A percentile compares a stretch with the other conserved stretches of the same genome.
phyloP scores from a whole-genome alignment of 2,797 vertebrate species.

The Oophaga sylvatica region DNA sequence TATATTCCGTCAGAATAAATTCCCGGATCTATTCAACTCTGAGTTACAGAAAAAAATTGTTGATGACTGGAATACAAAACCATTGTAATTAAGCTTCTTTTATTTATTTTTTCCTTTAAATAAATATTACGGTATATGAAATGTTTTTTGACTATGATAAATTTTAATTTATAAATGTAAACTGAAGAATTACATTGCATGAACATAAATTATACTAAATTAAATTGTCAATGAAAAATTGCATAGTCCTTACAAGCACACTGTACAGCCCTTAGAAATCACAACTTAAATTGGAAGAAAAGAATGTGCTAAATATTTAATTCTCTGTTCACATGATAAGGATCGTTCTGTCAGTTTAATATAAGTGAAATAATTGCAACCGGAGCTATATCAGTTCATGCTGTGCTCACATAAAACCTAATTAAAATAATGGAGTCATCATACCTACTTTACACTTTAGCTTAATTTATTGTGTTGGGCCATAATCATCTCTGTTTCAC shows the following conservation, averaged over 20 bases:
- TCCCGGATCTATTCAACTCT: too few species aligned
- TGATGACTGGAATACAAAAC: too few species aligned
- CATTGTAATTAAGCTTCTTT: too few species aligned
- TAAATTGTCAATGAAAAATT: not conserved
- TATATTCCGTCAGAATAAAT: too few species aligned
- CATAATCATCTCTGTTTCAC: constrained; percentile 97
- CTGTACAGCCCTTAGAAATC: not conserved
- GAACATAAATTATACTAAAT: too few species aligned
- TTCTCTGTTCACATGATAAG: not conserved
- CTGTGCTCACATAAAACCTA: constrained; percentile 51
- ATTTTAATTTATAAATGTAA: too few species aligned
- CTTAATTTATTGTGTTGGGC: constrained; percentile 86
- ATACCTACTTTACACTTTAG: constrained; percentile 61
- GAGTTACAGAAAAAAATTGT: too few species aligned
- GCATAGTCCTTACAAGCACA: not conserved
- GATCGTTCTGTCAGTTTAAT: constrained; percentile 4
- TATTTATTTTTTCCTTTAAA: too few species aligned
- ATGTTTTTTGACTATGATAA: too few species aligned
- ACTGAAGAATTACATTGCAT: too few species aligned
- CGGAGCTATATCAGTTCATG: constrained; percentile 24
- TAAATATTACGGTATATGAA: too few species aligned
- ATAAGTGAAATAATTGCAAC: constrained; percentile 35
- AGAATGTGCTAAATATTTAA: constrained; percentile 24
- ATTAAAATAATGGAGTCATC: constrained; percentile 74
- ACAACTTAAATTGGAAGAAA: not conserved